Evolutionary conservation across 2,113 vertebrate species (phyloP), one percentile per base, ranked within the genome.

Genomic region (Heterocephalus glaber): DNA sequence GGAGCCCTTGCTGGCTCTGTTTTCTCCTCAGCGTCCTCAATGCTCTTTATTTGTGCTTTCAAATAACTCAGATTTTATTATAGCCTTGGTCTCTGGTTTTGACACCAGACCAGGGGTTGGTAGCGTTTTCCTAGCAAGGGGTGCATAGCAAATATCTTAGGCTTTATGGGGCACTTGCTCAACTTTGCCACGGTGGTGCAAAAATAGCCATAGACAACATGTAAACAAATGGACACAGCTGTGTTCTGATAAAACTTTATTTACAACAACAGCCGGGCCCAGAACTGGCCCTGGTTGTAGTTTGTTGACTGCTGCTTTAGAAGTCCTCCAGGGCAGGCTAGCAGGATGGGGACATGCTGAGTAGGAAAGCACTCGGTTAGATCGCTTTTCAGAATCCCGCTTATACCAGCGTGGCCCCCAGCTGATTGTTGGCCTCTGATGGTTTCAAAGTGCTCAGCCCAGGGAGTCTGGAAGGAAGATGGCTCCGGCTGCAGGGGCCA

Each of bases 381-480:
- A 17, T 0, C 30, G 38, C 47, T 90, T 56, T 74, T 38, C 14
- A 83, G 80, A 60, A 44, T 79, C 26, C 52, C 41, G 70, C 44
- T 22, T 9, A 49, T 49, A 80, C 93, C 90, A 95, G 65, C 66
- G 33, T 86, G 96, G 97, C 95, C 97, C 72, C 85, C 93, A 96
- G 97, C 97, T 97, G 93, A 38, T 93, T 95, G 93, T 89, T 92
- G 84, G 96, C 94, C 97, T 98, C 95, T 82, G 85, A 54, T 12
- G 60, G 95, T 97, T 97, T 98, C 97, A 96, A 97, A 98, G 97
- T 63, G 84, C 14, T 5, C 76, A 3, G 54, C 44, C 88, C 38
- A 14, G 20, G 4, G 41, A 54, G 41, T 95, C 41, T 68, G 49
- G 96, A 95, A 97, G 85, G 96, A 97, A 98, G 93, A 10, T 93